These are phyloP conservation scores for Amphiura filiformis DNA, from an alignment of 35 echinoderm and acorn worm species.

Conservation along the genomic window DNA sequence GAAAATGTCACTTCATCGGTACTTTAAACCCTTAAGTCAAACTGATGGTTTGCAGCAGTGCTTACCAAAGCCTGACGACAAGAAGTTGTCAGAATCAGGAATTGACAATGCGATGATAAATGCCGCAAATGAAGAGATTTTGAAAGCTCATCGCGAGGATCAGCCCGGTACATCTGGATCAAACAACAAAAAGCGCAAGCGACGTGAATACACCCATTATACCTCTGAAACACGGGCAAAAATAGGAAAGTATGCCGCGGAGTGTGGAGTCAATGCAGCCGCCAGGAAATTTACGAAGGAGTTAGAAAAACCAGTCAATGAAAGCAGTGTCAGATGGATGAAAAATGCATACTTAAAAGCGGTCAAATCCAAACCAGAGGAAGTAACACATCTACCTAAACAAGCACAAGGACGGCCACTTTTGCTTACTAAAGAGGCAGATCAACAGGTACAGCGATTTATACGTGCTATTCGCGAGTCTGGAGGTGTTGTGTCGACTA, in stretches of 20 bases:
- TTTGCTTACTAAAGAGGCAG: background rate
- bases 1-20: background rate
- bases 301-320: slow-evolving; percentile 11
- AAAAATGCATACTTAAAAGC: slow-evolving; percentile 21
- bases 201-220: slow-evolving; percentile 15
- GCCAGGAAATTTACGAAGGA: slow-evolving; percentile 42
- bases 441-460: background rate
- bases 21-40: slow-evolving; percentile 13
- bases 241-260: slow-evolving; percentile 49
- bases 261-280: slow-evolving; percentile 31
- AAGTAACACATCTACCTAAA: background rate
- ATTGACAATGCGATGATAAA: slow-evolving; percentile 5
- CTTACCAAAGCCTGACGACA: background rate
- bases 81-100: background rate
- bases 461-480: slow-evolving; percentile 2
- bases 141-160: background rate
- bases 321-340: slow-evolving; percentile 48
- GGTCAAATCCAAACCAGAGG: background rate
- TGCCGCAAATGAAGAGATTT: background rate
- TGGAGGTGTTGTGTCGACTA: background rate
- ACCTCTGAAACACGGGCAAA: slow-evolving; percentile 24
- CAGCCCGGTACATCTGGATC: too few species aligned
- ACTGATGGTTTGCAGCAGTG: background rate
- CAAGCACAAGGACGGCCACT: background rate
- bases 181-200: slow-evolving; percentile 15